These are phyloP conservation scores for Nixonia krombeini DNA, from an alignment of 1,140 invertebrate genomes.

Conservation along the genomic window DNA sequence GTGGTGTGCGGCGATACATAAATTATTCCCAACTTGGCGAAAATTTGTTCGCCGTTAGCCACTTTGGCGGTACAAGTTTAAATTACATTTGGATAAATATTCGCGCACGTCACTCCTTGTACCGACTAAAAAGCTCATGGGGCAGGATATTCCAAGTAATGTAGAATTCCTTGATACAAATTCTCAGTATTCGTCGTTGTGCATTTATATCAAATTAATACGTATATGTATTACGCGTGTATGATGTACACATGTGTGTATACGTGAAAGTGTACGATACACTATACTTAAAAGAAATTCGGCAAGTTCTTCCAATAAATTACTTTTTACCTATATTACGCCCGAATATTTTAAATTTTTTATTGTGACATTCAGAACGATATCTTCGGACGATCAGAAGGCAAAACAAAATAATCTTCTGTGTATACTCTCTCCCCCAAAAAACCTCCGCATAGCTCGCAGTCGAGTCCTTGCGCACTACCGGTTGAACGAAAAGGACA, in stretches of 20 bases:
- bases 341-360: too few species aligned
- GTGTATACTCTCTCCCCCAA: too few species aligned
- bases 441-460: too few species aligned
- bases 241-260: too few species aligned
- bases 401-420: too few species aligned
- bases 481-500: too few species aligned
- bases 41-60: conserved; percentile 10
- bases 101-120: conserved; percentile 11
- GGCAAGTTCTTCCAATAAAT: conserved; percentile 39
- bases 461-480: too few species aligned
- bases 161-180: conserved; percentile 15
- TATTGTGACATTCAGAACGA: too few species aligned
- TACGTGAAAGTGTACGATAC: too few species aligned
- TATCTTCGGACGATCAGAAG: conserved; percentile 27
- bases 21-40: conserved; percentile 2
- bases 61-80: conserved; percentile 24
- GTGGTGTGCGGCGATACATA: too few species aligned
- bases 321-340: too few species aligned
- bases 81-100: conserved; percentile 42
- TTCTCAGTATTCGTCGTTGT: conserved; percentile 23
- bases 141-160: conserved; percentile 1
- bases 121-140: conserved; percentile 1
- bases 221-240: not conserved
- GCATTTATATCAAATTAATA: conserved; percentile 38
- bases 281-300: conserved; percentile 33